Conservation (phyloP, 2,888 invertebrate genomes). For the Andrena marginata region DNA sequence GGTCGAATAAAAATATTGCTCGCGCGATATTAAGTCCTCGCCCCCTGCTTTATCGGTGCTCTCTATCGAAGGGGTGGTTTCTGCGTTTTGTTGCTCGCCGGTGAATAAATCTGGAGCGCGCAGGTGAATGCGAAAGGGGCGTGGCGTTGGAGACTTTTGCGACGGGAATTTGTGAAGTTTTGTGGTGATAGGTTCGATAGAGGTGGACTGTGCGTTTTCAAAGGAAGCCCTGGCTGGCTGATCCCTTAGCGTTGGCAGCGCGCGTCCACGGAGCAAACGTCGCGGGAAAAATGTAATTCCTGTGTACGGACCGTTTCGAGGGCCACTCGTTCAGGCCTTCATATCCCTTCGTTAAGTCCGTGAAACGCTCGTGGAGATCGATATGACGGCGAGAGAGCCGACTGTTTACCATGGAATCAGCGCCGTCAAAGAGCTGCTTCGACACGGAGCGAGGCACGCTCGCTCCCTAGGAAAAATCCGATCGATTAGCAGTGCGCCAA, state of each 20-base stretch:
- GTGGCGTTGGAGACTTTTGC: no score
- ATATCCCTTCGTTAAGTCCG: no score
- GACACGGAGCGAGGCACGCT: neutral
- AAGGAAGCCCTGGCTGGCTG: no score
- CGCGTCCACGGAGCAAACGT: no score
- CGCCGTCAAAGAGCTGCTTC: neutral
- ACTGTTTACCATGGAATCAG: neutral
- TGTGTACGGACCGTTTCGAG: no score
- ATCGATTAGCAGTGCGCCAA: neutral
- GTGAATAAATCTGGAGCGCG: constrained; percentile 7
- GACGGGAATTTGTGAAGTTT: no score
- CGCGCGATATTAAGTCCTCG: constrained; percentile 28
- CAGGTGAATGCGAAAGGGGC: neutral
- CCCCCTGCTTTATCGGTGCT: constrained; percentile 4
- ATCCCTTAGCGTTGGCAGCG: no score
- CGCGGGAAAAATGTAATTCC: no score
- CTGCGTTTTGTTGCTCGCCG: neutral
- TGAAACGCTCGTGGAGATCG: no score
- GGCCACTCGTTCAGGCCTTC: no score
- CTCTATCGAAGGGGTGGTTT: neutral
- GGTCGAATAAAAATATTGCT: constrained; percentile 35
- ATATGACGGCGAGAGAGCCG: neutral
- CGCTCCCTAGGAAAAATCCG: neutral
- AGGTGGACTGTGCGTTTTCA: no score
- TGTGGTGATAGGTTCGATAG: no score